Evolutionary conservation across 2,113 vertebrate species (phyloP).

Genomic region (Scomber scombrus): DNA sequence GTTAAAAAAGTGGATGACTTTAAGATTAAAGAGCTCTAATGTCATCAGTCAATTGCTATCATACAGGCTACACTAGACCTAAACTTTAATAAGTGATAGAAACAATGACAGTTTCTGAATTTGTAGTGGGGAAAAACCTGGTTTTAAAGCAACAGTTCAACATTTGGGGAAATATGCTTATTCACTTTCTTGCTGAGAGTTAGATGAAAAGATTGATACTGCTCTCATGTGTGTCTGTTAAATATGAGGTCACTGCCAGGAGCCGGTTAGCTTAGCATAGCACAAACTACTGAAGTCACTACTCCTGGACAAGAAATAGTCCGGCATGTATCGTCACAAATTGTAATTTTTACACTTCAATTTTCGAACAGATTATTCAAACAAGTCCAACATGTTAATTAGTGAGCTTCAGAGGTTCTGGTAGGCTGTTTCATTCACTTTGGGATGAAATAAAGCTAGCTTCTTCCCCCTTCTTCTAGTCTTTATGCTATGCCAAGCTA

Average conservation of each 20-base stretch:
- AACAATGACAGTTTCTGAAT: conserved; percentile 34
- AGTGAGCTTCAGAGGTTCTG: neutral
- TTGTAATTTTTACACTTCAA: neutral
- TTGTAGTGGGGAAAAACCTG: conserved; percentile 21
- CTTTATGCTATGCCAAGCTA: neutral
- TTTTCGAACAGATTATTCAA: neutral
- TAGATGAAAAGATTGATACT: conserved; percentile 6
- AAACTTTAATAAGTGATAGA: conserved; percentile 5
- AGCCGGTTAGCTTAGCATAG: conserved; percentile 8
- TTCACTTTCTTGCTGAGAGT: conserved; percentile 16
- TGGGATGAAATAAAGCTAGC: neutral
- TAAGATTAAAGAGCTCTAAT: conserved; percentile 23
- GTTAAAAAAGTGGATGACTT: conserved; percentile 27
- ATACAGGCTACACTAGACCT: conserved; percentile 13
- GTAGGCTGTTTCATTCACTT: neutral
- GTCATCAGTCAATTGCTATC: conserved; percentile 21
- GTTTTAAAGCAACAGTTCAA: neutral
- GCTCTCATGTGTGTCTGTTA: neutral
- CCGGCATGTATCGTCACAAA: no score
- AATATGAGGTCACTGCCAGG: neutral
- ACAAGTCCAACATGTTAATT: neutral
- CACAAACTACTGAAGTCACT: neutral
- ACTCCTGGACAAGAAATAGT: neutral
- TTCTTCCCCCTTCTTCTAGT: neutral
- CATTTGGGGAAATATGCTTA: neutral